Base-by-base conservation (phyloP, 2,888 invertebrate genomes). In the Hofmannophila pseudospretella region DNA sequence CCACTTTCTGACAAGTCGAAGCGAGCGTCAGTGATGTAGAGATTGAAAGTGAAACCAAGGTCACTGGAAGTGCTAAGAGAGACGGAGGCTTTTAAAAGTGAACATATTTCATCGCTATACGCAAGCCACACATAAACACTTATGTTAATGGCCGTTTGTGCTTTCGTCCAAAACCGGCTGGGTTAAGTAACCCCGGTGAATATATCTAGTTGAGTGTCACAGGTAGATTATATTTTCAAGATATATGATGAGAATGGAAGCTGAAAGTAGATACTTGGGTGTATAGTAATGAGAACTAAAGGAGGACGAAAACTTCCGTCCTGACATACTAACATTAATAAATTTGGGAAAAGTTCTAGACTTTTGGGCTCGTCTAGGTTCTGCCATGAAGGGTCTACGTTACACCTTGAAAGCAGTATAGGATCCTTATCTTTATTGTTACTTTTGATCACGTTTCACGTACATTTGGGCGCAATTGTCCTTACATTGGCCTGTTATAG, bases 1-100 rank as follows among this genome's bases (percentile, higher is more conserved):
- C 19, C 30, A 19, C 9, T 30, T 30, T 30, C 30, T 12, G 33
- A 33, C 26, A 16, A 2, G 2, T 5, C 14, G 8, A 25, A 4
- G 9, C 9, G 14, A 12, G 7, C 26, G 33, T 9, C 3, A 23
- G 53, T 54, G 58, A 59, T 58, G 54, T 49, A 45, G 44, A 50
- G 58, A 55, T 72, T 58, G 79, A 82, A 82, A 82, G 81, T 71
- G 72, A 78, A 77, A 58, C 56, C 62, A 63, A 67, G 66, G 67
- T 59, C 61, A 12, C 7, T 13, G 13, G 22, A 28, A 10, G 35
- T 33, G 49, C 14, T 32, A 32, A 32, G 25, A 14, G 14, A 23
- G 32, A 2, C 14, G 20, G 35, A 38, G 33, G 38, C 35, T 40
- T 43, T 37, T 39, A 39, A 39, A 28, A 28, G 38, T 32, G 48